Percentiles rank a stretch among this genome's conserved stretches.
These are phyloP conservation scores for Strix aluco DNA, from an alignment of 2,113 vertebrate species.

Conservation along the genomic window DNA sequence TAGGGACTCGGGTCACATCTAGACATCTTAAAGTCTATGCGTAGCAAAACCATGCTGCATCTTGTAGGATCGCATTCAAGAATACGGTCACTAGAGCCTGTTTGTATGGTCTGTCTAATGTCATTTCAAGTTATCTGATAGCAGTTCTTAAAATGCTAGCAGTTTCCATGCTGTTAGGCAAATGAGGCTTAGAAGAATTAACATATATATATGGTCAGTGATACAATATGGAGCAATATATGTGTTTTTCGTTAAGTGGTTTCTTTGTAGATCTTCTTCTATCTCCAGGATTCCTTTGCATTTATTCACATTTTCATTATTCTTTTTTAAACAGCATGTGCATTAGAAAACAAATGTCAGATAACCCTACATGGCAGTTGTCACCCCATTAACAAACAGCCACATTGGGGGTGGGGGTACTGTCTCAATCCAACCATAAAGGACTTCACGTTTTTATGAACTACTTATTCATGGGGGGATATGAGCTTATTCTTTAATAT, in stretches of 20 bases:
- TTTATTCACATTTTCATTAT: not conserved
- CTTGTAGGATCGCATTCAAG: not conserved
- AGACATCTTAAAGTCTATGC: not conserved
- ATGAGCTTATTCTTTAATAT: not conserved
- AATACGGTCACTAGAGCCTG: not conserved
- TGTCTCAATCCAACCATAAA: not conserved
- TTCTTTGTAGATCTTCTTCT: not conserved
- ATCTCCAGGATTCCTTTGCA: not conserved
- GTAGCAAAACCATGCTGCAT: accelerated
- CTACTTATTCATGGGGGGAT: not conserved
- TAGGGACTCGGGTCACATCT: not conserved
- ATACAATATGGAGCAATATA: not conserved
- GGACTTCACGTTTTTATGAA: not conserved
- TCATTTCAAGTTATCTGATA: slow-evolving; percentile 15
- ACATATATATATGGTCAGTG: not conserved
- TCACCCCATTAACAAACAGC: not conserved
- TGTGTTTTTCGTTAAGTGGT: not conserved
- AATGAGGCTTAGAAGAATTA: slow-evolving; percentile 18
- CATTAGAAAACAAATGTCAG: not conserved
- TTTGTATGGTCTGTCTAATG: not conserved
- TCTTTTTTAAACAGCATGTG: not conserved
- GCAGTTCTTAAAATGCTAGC: not conserved
- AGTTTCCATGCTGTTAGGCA: slow-evolving; percentile 36
- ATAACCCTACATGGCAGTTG: not conserved
- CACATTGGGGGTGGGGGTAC: accelerated